These are phyloP conservation scores for Bugulina stolonifera DNA, from an alignment of 2,888 invertebrate genomes.

Conservation along the genomic window DNA sequence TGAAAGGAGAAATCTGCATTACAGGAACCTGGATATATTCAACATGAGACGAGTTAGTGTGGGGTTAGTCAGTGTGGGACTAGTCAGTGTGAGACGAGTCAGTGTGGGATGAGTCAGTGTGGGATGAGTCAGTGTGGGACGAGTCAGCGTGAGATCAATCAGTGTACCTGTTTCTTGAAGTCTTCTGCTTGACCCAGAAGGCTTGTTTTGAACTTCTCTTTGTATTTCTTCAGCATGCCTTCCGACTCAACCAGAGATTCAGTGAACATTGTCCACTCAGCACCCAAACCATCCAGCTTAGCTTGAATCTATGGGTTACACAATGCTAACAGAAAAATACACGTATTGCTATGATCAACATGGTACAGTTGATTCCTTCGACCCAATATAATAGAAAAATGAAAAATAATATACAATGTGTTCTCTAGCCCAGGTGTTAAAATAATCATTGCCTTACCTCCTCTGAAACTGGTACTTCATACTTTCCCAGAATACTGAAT, in stretches of 20 bases:
- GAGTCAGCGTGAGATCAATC: too few relatives aligned
- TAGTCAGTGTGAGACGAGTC: too few relatives aligned
- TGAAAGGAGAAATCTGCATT: too few relatives aligned
- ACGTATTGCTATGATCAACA: background rate
- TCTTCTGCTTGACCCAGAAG: conserved; percentile 67
- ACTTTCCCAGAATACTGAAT: conserved; percentile 62
- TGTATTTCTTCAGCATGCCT: conserved; percentile 66
- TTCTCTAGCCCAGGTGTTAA: too few relatives aligned
- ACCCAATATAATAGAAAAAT: too few relatives aligned
- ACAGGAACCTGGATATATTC: too few relatives aligned
- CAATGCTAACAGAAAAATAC: background rate
- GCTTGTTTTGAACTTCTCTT: conserved; percentile 60
- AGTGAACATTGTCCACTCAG: conserved; percentile 68
- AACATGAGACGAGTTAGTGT: too few relatives aligned
- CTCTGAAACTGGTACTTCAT: conserved; percentile 65
- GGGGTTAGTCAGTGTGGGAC: too few relatives aligned
- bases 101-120: too few relatives aligned
- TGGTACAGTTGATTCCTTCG: background rate
- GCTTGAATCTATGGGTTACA: conserved; percentile 39
- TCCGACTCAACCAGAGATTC: conserved; percentile 66
- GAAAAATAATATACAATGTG: too few relatives aligned
- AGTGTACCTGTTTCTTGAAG: conserved; percentile 63
- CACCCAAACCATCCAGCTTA: conserved; percentile 56
- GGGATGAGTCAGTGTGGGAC: too few relatives aligned
- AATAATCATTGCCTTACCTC: too few relatives aligned